Evolutionary conservation across 2,113 vertebrate species (phyloP).

Genomic region (Trogon surrucura): DNA sequence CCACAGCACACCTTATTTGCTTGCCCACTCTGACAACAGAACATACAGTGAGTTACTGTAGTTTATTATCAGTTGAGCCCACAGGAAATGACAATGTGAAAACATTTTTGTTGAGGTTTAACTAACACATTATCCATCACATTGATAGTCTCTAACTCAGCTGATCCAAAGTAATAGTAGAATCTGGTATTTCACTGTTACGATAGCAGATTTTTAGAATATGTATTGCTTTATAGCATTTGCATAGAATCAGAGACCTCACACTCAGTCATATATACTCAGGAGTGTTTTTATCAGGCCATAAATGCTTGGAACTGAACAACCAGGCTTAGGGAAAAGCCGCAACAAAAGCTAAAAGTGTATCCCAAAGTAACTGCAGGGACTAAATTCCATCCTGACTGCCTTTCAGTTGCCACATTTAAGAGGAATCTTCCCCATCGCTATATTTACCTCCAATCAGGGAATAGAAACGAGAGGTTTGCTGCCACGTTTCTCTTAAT

Average conservation of each 20-base stretch:
- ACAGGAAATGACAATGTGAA: background rate
- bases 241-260: background rate
- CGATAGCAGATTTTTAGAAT: background rate
- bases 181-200: background rate
- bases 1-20: background rate
- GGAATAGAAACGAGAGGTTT: background rate
- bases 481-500: background rate
- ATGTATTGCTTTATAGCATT: background rate
- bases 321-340: background rate
- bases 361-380: background rate
- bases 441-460: background rate
- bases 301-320: background rate
- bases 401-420: background rate
- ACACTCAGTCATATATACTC: background rate
- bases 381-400: background rate
- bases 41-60: background rate
- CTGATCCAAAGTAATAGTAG: background rate
- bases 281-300: background rate
- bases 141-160: background rate
- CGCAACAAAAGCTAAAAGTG: background rate
- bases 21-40: background rate
- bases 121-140: background rate
- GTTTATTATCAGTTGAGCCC: background rate
- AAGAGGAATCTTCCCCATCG: background rate
- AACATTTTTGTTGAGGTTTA: background rate